Percentiles rank a stretch among this genome's conserved stretches.
These are phyloP conservation scores for Pristionchus pacificus DNA, from an alignment of 1,140 invertebrate genomes.

Conservation along the genomic window DNA sequence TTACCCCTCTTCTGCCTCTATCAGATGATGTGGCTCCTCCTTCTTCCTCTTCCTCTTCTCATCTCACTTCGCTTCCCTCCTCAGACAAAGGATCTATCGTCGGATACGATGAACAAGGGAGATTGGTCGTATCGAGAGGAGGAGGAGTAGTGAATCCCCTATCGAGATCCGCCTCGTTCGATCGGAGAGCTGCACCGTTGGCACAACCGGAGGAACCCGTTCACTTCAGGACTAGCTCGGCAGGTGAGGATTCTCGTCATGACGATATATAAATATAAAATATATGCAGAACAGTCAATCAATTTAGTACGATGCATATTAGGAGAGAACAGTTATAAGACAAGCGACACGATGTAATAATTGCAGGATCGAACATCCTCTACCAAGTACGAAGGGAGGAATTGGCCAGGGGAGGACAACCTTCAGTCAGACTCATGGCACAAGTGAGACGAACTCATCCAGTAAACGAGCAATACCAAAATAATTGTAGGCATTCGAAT, in stretches of 20 bases:
- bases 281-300: not conserved
- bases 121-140: conserved; percentile 8
- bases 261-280: not conserved
- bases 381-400: conserved; percentile 56
- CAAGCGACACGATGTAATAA: too few species aligned
- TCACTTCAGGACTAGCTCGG: not conserved
- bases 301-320: too few species aligned
- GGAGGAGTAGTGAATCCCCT: too few species aligned
- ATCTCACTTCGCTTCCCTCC: too few species aligned
- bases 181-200: conserved; percentile 2
- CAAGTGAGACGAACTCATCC: too few species aligned
- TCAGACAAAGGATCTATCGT: conserved; percentile 31
- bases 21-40: not conserved
- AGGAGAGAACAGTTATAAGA: too few species aligned
- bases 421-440: conserved; percentile 46
- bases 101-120: conserved; percentile 43
- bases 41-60: not conserved
- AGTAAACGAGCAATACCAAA: too few species aligned
- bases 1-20: not conserved
- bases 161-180: conserved; percentile 30
- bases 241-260: not conserved
- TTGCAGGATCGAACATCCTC: conserved; percentile 53
- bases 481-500: conserved; percentile 50
- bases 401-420: conserved; percentile 46
- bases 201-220: not conserved